Base-by-base conservation (phyloP, 2,888 invertebrate species). In the Alentia gelatinosa region DNA sequence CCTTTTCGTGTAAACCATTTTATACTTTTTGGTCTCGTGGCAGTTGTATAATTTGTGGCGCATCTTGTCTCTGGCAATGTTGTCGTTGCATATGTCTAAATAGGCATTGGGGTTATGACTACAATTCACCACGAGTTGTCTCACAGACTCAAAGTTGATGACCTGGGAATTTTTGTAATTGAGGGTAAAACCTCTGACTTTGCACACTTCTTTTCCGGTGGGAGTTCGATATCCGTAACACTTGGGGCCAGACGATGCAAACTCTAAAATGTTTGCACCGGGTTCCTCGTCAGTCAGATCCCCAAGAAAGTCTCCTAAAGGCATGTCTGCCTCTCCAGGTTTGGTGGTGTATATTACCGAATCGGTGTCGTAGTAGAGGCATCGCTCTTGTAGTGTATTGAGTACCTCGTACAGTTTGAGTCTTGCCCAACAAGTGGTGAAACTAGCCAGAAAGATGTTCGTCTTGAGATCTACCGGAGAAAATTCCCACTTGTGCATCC, bases 41-140 rank as follows among this genome's bases (percentile, higher is more conserved):
- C 97, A 97, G 96, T 98, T 98, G 96, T 97, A 97, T 92, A 98
- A 97, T 94, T 97, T 97, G 91, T 98, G 98, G 96, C n/a, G 9
- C n/a, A 79, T 7, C n/a, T 97, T 98, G 94, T 97, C 90, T 42
- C 93, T 84, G n/a, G 79, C 91, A 47, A 93, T 93, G 91, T 93
- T 93, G 33, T 68, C 56, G 26, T 91, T 91, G 79, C 19, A 19
- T 47, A 47, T 47, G 19, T 90, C 42, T 4, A 79, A 4, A 33
- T 12, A n/a, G 15, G 35, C 79, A 79, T 79, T 79, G 7, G 35
- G 79, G 4, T 79, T 33, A 37, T 9, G 4, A n/a, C 5, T 33
- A n/a, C 33, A n/a, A n/a, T 79, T 39, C 35, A 79, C 19, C 30
- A 39, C 26, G 68, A n/a, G 23, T 33, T 83, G 23, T 90, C 92